phyloP scores from a whole-genome alignment of 2,888 invertebrate species.

The Nemapogon koenigi region DNA sequence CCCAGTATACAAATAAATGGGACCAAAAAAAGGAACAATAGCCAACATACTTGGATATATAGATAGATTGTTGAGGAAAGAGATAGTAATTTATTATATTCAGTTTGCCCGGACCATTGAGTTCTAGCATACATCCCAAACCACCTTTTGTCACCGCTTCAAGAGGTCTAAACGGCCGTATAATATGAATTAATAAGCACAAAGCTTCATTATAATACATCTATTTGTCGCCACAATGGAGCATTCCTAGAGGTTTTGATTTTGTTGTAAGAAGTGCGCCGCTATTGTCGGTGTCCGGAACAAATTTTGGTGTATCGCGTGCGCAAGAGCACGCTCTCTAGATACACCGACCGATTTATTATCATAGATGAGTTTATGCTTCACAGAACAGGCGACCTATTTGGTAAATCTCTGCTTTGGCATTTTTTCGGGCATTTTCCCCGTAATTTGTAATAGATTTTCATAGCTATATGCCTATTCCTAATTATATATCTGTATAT shows the following conservation, averaged over 20 bases:
- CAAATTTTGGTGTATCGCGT: slow-evolving; percentile 53
- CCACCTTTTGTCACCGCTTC: slow-evolving; percentile 51
- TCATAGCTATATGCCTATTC: too few species aligned
- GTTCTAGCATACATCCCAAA: slow-evolving; percentile 49
- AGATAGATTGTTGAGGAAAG: slow-evolving; percentile 40
- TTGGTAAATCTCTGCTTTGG: too few species aligned
- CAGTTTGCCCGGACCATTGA: slow-evolving; percentile 53
- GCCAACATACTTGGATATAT: too few species aligned
- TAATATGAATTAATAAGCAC: slow-evolving; percentile 66
- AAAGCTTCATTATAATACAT: slow-evolving; percentile 54
- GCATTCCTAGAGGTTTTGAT: slow-evolving; percentile 31
- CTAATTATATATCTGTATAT: too few species aligned
- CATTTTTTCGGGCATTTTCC: too few species aligned
- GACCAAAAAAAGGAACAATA: slow-evolving; percentile 24
- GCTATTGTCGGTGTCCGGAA: slow-evolving; percentile 38
- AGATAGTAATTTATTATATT: slow-evolving; percentile 58
- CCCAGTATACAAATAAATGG: slow-evolving; percentile 50
- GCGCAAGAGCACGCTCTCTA: slow-evolving; percentile 34
- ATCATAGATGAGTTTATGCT: slow-evolving; percentile 4
- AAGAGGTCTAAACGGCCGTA: slow-evolving; percentile 55
- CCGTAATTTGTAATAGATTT: too few species aligned
- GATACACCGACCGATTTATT: slow-evolving; percentile 6
- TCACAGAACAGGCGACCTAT: slow-evolving; percentile 1
- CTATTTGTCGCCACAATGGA: slow-evolving; percentile 45
- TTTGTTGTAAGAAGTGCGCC: slow-evolving; percentile 33